Evolutionary conservation across 1,140 invertebrate species (phyloP), one percentile per base, ranked within the genome.

Genomic region (Frieseomelitta varia): DNA sequence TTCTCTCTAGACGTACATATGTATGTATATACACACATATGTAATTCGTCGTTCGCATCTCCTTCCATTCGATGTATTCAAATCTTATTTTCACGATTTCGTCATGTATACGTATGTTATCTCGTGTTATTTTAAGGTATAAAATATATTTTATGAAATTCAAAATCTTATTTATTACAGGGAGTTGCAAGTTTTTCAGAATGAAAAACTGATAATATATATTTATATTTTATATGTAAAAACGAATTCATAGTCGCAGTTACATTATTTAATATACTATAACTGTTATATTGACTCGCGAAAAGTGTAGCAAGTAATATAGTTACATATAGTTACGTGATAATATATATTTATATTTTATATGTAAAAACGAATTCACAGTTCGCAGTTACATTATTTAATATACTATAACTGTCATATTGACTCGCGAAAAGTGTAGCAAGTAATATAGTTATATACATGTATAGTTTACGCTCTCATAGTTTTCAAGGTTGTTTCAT

Each of bases 401-500:
- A 67, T 10, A 34, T 67, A 19, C 2, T 19, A 55, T 19, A 77
- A 82, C 67, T 30, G 56, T 68, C 39, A 15, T 14, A 65, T 24
- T n/a, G 27, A 19, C 21, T 74, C 24, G 56, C 14, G 47, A 53
- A 51, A 55, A 51, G 58, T 73, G 10, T 67, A 82, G 85, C 81
- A 84, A 88, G 76, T 81, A 84, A 88, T 79, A 78, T 67, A 87
- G 79, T 84, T 71, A 81, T 89, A 6, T 39, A 39, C 6, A 30
- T 30, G 2, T 30, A 30, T 30, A 87, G 92, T 67, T 93, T 84
- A 92, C 88, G 93, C 92, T 93, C 89, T 91, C 90, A 72, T 92
- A 90, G 76, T 90, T 93, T 93, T 94, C 92, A 93, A 93, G 93
- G 93, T 90, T 92, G 91, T 85, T 86, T 87, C 89, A 88, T 90